These are phyloP conservation scores for Agapornis roseicollis DNA, from an alignment of 2,113 vertebrate genomes.

Conservation along the genomic window DNA sequence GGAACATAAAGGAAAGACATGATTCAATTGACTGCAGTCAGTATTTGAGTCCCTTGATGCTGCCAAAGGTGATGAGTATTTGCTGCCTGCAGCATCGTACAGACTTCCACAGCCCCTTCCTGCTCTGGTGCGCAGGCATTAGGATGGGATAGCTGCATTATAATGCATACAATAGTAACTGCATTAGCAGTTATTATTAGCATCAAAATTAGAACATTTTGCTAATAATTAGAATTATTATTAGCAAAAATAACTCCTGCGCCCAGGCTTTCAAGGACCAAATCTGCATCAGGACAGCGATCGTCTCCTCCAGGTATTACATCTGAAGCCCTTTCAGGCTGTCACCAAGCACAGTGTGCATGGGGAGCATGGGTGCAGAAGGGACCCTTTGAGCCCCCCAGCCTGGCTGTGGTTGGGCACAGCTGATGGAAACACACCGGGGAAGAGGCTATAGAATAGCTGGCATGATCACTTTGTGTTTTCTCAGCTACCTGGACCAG, in stretches of 20 bases:
- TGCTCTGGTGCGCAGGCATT: not conserved
- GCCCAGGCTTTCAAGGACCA: not conserved
- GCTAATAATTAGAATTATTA: not conserved
- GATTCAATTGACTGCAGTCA: not conserved
- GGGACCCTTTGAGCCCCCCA: not conserved
- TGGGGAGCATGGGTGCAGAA: not conserved
- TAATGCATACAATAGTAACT: not conserved
- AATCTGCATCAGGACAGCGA: rapidly evolving
- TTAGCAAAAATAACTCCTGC: not conserved
- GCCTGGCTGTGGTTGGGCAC: rapidly evolving
- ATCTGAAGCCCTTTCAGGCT: not conserved
- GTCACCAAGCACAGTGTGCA: rapidly evolving
- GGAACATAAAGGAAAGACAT: not conserved
- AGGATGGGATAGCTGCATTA: too few relatives aligned
- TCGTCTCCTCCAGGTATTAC: rapidly evolving
- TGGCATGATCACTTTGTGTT: rapidly evolving
- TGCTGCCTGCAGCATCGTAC: not conserved
- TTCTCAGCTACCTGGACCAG: not conserved
- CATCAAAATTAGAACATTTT: not conserved
- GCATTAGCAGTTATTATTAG: not conserved
- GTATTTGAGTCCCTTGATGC: not conserved
- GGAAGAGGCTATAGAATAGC: not conserved
- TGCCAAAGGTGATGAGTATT: not conserved
- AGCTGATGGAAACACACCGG: rapidly evolving
- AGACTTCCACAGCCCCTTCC: not conserved